Evolutionary conservation across 2,797 vertebrate species (phyloP).

Genomic region (Botia kubotai): DNA sequence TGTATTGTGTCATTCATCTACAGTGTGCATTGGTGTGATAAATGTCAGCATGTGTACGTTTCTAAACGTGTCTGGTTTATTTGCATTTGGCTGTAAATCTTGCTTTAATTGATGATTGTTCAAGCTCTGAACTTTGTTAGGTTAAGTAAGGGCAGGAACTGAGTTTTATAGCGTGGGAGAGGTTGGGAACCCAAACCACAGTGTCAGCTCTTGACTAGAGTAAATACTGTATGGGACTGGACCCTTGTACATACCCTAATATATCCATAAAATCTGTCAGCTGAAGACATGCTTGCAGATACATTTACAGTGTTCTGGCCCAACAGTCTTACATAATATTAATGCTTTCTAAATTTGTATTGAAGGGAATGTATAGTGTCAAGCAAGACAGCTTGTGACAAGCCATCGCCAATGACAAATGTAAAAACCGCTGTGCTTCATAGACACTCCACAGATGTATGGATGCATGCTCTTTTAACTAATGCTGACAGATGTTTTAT

Average conservation of each 20-base stretch:
- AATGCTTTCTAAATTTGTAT: conserved; percentile 20
- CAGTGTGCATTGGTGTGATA: conserved; percentile 26
- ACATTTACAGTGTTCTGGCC: conserved; percentile 8
- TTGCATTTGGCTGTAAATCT: conserved; percentile 6
- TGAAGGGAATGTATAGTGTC: conserved; percentile 11
- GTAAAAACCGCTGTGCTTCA: background rate
- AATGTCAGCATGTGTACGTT: conserved; percentile 6
- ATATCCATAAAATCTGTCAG: conserved; percentile 5
- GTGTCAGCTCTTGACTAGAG: conserved; percentile 1
- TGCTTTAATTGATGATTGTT: conserved; percentile 38
- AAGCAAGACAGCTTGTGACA: conserved; percentile 21
- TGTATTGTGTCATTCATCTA: conserved; percentile 13
- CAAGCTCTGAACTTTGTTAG: conserved; percentile 8
- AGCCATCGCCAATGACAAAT: background rate
- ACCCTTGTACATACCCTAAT: background rate
- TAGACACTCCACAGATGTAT: background rate
- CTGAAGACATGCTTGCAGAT: conserved; percentile 10
- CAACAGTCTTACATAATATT: background rate
- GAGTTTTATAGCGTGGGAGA: conserved; percentile 43
- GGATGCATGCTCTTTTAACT: too few species aligned
- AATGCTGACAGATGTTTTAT: too few species aligned
- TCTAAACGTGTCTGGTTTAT: background rate
- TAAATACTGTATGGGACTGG: conserved; percentile 8
- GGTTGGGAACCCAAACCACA: conserved; percentile 1
- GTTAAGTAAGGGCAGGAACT: background rate